phyloP scores from a whole-genome alignment of 2,797 vertebrate species.

The Notoglanidium macrostoma region DNA sequence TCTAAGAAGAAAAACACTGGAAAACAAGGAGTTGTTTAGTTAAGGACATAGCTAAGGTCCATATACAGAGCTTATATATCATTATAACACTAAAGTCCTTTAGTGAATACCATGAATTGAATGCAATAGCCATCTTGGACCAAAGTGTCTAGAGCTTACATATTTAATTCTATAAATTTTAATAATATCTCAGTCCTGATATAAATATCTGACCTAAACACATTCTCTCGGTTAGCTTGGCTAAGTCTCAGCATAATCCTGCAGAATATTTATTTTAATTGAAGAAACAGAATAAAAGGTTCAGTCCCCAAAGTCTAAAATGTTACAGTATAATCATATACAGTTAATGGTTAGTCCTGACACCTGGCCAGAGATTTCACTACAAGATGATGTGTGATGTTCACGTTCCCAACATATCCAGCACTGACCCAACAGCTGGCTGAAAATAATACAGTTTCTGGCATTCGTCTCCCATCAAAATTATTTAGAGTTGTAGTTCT shows the following conservation, averaged over 20 bases:
- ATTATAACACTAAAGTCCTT: background rate
- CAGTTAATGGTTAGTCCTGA: constrained; percentile 60
- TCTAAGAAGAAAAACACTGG: background rate
- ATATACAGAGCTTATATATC: background rate
- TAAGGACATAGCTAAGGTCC: background rate
- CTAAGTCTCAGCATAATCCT: background rate
- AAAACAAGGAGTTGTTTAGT: background rate
- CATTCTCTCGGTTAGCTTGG: background rate
- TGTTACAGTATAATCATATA: constrained; percentile 41
- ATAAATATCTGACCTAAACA: background rate
- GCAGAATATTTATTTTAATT: background rate
- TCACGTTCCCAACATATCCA: constrained; percentile 37
- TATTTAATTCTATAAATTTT: background rate
- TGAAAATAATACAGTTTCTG: constrained; percentile 60
- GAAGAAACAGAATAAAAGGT: background rate
- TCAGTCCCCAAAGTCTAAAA: background rate
- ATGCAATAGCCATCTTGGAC: background rate
- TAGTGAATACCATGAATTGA: background rate
- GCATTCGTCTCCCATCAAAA: constrained; percentile 44
- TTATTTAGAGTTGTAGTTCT: constrained; percentile 53
- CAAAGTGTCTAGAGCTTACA: background rate
- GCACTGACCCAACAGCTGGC: constrained; percentile 60
- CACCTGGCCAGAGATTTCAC: constrained; percentile 71
- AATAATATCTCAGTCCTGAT: background rate
- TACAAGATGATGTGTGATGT: constrained; percentile 31